phyloP scores from a whole-genome alignment of 2,113 vertebrate species.

The Campylomormyrus tamandua region DNA sequence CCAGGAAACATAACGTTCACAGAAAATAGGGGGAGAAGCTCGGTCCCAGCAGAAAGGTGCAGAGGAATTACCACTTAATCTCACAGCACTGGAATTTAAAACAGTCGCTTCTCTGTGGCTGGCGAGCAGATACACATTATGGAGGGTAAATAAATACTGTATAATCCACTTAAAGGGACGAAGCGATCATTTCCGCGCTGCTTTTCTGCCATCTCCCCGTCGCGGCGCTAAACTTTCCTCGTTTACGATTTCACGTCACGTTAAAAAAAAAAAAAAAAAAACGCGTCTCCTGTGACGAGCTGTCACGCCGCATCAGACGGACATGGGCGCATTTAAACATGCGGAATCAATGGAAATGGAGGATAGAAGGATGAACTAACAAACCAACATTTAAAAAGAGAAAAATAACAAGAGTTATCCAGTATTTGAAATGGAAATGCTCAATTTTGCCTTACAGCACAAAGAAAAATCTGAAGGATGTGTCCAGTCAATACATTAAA shows the following conservation, averaged over 20 bases:
- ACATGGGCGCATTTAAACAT: not conserved
- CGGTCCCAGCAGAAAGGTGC: not conserved
- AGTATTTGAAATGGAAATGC: not conserved
- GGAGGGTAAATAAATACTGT: not conserved
- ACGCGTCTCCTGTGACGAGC: not conserved
- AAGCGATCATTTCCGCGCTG: not conserved
- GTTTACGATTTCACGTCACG: not conserved
- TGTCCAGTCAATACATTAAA: not conserved
- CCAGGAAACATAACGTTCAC: not conserved
- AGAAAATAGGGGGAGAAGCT: not conserved
- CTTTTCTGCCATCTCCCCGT: conserved; percentile 12
- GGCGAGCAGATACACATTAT: not conserved
- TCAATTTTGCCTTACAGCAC: not conserved
- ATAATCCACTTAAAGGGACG: conserved; percentile 21
- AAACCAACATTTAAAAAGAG: not conserved
- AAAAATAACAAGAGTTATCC: too few relatives aligned
- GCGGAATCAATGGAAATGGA: not conserved
- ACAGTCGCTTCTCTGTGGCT: not conserved
- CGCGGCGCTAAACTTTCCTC: not conserved
- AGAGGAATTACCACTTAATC: conserved; percentile 6
- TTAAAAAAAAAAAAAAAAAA: not conserved
- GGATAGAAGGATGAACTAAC: not conserved
- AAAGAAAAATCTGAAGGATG: not conserved
- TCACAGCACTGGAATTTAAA: not conserved
- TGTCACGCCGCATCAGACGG: not conserved